Base-by-base conservation (phyloP, 2,888 invertebrate genomes). In the Meta bourneti region DNA sequence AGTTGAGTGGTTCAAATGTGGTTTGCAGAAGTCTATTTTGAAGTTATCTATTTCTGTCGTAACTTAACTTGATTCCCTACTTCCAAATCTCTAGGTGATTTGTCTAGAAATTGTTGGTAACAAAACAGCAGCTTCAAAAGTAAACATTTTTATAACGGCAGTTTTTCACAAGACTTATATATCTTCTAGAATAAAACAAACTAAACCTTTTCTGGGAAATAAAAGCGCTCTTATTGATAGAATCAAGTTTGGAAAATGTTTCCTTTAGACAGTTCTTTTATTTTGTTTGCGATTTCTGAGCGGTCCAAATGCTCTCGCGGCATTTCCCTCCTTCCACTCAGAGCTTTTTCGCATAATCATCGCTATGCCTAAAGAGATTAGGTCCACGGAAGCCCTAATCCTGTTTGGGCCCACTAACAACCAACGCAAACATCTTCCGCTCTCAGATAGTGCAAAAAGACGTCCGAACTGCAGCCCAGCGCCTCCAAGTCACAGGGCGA, bases 351-450 rank as follows among this genome's bases (percentile, higher is more conserved):
- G 87, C 87, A 91, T 91, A 91, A 91, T 91, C 91, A 91, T 91
- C 82, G 79, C 69, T 52, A 61, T 78, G 83, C 83, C 87, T 87
- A 87, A 91, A 91, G 87, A 87, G 87, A 83, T 87, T 91, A 87
- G 52, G 87, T 48, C 71, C 7, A 49, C 54, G 70, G 61, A 69
- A 80, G 71, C 13, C 89, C 54, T 90, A 92, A 89, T 92, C 90
- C 90, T 79, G 85, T 92, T 87, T 92, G 82, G 71, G 69, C 78
- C 34, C 34, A 70, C 81, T 90, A 92, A 89, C 87, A 90, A 89
- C 90, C 89, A 75, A 85, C 93, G 94, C 71, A 94, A 94, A 93
- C 91, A 92, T 89, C 88, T 88, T 74, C 83, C 19, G 61, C 74
- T 19, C 34, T 80, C 20, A 13, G 70, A 54, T 87, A 86, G 81